Conservation (phyloP, 2,113 vertebrate species). For the Emydocephalus ijimae region DNA sequence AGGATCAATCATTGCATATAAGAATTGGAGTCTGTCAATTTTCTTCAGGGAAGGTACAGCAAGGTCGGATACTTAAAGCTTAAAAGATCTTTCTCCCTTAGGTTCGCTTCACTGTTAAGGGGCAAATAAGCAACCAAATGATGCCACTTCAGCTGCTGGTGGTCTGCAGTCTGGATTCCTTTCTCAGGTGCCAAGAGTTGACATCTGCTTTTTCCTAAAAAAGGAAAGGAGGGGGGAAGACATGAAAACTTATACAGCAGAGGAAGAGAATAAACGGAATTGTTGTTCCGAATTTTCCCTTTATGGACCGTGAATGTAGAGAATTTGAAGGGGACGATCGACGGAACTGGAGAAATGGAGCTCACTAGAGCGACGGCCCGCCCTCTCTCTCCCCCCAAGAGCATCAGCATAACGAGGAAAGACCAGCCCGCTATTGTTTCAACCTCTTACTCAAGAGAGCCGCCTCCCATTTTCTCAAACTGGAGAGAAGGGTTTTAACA, state of each 20-base stretch:
- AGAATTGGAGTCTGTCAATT: neutral
- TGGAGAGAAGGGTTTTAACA: neutral
- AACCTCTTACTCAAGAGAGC: neutral
- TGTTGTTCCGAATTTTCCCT: too few species aligned
- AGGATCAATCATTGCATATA: neutral
- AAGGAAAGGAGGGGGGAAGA: neutral
- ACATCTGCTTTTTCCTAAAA: neutral
- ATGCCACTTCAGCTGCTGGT: neutral
- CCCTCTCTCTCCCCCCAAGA: neutral
- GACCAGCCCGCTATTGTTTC: conserved; percentile 36
- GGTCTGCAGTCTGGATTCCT: neutral
- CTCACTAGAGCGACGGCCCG: neutral
- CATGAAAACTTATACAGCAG: neutral
- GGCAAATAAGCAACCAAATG: neutral
- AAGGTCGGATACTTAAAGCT: neutral
- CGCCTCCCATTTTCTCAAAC: neutral
- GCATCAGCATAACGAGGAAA: neutral
- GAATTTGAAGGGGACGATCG: neutral
- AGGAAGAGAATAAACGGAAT: neutral
- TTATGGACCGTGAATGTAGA: neutral
- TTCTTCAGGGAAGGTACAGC: too few species aligned
- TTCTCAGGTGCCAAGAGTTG: neutral
- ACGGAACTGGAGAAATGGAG: neutral
- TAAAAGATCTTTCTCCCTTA: too few species aligned
- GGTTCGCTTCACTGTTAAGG: neutral